These are phyloP conservation scores for Hippocampus abdominalis DNA, from an alignment of 2,113 vertebrate genomes.

Conservation along the genomic window DNA sequence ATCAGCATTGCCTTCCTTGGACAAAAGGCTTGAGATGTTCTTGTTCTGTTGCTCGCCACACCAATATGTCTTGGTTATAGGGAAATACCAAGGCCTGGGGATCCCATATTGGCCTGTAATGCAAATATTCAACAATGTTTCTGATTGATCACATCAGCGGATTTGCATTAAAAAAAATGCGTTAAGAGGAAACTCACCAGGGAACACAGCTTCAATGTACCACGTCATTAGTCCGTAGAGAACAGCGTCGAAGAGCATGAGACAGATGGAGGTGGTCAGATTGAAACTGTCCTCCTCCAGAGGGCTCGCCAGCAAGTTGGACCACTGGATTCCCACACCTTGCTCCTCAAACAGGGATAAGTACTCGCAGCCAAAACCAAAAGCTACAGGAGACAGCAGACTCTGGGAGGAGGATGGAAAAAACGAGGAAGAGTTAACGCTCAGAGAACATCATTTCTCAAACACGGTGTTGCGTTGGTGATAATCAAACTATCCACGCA, in stretches of 20 bases:
- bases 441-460: neutral
- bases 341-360: constrained; percentile 95
- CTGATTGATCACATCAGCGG: neutral
- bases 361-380: constrained; percentile 94
- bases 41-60: constrained; percentile 82
- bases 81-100: constrained; percentile 95
- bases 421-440: neutral
- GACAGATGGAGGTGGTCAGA: constrained; percentile 84
- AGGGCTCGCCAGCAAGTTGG: constrained; percentile 88
- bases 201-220: constrained; percentile 96
- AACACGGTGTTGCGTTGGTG: neutral
- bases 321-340: constrained; percentile 94
- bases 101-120: constrained; percentile 90
- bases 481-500: constrained; percentile 62
- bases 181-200: constrained; percentile 72
- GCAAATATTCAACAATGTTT: neutral
- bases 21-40: constrained; percentile 59
- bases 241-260: constrained; percentile 90
- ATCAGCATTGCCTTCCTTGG: constrained; percentile 78
- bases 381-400: constrained; percentile 91
- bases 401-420: constrained; percentile 72
- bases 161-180: neutral
- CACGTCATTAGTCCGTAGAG: constrained; percentile 92
- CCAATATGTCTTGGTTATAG: constrained; percentile 92
- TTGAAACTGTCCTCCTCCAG: constrained; percentile 87